Conservation (phyloP, 2,888 invertebrate genomes). For the Zygaena filipendulae region DNA sequence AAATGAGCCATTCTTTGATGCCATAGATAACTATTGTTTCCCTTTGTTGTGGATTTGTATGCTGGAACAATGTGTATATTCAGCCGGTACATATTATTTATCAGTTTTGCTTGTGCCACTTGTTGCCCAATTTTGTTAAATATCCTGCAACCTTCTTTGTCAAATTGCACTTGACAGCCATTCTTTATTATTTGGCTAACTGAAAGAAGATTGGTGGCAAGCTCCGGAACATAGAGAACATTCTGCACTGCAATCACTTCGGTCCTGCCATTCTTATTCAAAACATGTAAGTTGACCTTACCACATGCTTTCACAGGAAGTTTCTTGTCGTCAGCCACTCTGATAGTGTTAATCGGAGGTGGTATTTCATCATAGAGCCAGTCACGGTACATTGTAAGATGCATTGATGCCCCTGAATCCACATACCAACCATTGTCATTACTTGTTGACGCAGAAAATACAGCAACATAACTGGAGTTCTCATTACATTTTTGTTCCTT, state of each 20-base stretch:
- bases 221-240: slow-evolving; percentile 14
- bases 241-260: slow-evolving; percentile 8
- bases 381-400: slow-evolving; percentile 7
- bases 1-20: slow-evolving; percentile 13
- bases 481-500: neutral
- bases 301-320: slow-evolving; percentile 8
- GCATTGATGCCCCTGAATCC: slow-evolving; percentile 13
- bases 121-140: slow-evolving; percentile 3
- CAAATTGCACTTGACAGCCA: slow-evolving; percentile 9
- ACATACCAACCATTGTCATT: slow-evolving; percentile 4
- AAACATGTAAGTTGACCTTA: slow-evolving; percentile 2
- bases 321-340: slow-evolving; percentile 10
- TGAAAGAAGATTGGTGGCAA: slow-evolving; percentile 12
- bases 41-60: slow-evolving; percentile 3
- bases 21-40: slow-evolving; percentile 7
- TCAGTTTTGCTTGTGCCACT: slow-evolving; percentile 9
- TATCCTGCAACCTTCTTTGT: slow-evolving; percentile 7
- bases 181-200: slow-evolving; percentile 13
- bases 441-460: slow-evolving; percentile 3
- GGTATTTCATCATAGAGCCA: slow-evolving; percentile 12
- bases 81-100: slow-evolving; percentile 13
- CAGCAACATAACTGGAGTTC: neutral
- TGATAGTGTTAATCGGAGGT: slow-evolving; percentile 10
- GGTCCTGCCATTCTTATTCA: slow-evolving; percentile 3
- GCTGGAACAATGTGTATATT: slow-evolving; percentile 5